A percentile compares a stretch with the other conserved stretches of the same genome.
Evolutionary conservation across 2,113 vertebrate species (phyloP).

Genomic region (Otis tarda): DNA sequence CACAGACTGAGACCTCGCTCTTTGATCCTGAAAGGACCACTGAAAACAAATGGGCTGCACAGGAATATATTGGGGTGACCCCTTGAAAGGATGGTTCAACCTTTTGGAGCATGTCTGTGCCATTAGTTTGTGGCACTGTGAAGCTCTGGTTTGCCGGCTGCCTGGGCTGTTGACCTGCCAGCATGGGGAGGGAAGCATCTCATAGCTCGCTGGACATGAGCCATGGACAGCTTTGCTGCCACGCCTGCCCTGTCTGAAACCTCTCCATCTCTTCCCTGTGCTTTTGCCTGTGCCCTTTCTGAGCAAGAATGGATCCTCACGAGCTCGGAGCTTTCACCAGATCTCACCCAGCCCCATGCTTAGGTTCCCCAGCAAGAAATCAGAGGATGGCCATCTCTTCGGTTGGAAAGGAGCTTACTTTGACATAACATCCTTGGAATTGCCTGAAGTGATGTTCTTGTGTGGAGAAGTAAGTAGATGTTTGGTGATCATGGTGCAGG

Average conservation of each 20-base stretch:
- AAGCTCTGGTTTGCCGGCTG: background rate
- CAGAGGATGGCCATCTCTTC: background rate
- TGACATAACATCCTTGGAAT: background rate
- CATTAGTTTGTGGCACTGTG: background rate
- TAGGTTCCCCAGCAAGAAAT: background rate
- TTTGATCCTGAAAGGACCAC: background rate
- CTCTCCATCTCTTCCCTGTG: background rate
- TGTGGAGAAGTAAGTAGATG: constrained; percentile 5
- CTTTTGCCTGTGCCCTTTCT: background rate
- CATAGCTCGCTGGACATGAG: background rate
- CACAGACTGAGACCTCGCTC: background rate
- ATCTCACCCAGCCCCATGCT: background rate
- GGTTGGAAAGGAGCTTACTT: background rate
- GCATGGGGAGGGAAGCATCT: background rate
- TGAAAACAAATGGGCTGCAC: background rate
- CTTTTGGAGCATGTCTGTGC: background rate
- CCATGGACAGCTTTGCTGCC: background rate
- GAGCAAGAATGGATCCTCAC: background rate
- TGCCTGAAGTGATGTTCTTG: background rate
- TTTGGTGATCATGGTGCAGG: background rate
- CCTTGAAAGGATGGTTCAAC: background rate
- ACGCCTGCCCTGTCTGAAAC: background rate
- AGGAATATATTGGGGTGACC: background rate
- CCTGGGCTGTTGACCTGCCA: background rate
- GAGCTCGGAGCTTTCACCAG: background rate